Evolutionary conservation across 2,113 vertebrate genomes (phyloP).

Genomic region (Pipa parva): DNA sequence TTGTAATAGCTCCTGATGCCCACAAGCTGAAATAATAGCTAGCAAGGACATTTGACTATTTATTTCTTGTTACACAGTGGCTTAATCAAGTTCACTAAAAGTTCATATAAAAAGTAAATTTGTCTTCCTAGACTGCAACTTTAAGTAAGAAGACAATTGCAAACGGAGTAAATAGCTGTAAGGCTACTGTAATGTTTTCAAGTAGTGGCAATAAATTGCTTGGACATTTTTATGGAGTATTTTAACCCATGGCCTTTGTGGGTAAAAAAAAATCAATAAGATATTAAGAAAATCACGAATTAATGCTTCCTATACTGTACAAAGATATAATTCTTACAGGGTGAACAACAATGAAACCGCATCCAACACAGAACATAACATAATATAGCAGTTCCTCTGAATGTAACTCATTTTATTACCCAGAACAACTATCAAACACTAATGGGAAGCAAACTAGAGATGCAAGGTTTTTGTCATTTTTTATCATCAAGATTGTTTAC

Average conservation of each 20-base stretch:
- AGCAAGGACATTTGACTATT: slow-evolving; percentile 35
- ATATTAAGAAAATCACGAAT: slow-evolving; percentile 58
- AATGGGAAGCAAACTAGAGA: slow-evolving; percentile 34
- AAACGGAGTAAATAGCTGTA: slow-evolving; percentile 39
- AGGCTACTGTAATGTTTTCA: slow-evolving; percentile 45
- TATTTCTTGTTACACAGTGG: slow-evolving; percentile 20
- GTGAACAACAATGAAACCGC: slow-evolving; percentile 33
- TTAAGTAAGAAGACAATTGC: slow-evolving; percentile 42
- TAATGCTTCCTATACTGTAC: slow-evolving; percentile 50
- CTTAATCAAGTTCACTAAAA: slow-evolving; percentile 50
- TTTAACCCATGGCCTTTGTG: slow-evolving; percentile 53
- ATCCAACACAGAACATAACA: slow-evolving; percentile 39
- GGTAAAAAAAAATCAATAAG: slow-evolving; percentile 52
- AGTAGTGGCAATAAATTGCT: slow-evolving; percentile 48
- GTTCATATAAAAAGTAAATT: slow-evolving; percentile 48
- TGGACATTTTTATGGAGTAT: slow-evolving; percentile 49
- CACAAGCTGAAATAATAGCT: slow-evolving; percentile 32
- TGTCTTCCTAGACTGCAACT: slow-evolving; percentile 42
- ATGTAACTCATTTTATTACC: slow-evolving; percentile 40
- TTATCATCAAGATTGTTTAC: slow-evolving; percentile 27
- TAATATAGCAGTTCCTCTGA: slow-evolving; percentile 31
- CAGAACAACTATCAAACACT: slow-evolving; percentile 31
- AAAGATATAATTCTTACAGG: slow-evolving; percentile 41
- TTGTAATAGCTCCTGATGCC: slow-evolving; percentile 21
- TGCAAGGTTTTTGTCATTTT: slow-evolving; percentile 27